A percentile compares a stretch with the other conserved stretches of the same genome.
These are phyloP conservation scores for Melanerpes aurifrons DNA, from an alignment of 2,113 vertebrate genomes.

Conservation along the genomic window DNA sequence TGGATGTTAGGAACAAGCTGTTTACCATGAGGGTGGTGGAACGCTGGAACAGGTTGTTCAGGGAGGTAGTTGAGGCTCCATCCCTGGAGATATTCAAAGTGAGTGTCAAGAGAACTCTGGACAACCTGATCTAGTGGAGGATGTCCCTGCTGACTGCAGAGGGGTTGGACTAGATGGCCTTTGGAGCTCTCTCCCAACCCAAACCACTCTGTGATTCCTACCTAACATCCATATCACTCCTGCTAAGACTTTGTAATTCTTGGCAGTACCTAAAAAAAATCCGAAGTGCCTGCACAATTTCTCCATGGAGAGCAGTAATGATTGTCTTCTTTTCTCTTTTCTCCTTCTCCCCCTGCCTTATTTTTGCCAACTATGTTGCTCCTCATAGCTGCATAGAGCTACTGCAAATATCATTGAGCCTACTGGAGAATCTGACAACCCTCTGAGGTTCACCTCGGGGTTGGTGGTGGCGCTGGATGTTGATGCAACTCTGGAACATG, in stretches of 20 bases:
- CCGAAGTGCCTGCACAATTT: neutral
- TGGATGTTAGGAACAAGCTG: too few relatives aligned
- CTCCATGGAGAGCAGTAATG: neutral
- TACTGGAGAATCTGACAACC: conserved; percentile 95
- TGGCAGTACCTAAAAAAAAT: neutral
- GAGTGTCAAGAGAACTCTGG: too few relatives aligned
- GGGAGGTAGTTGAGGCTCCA: too few relatives aligned
- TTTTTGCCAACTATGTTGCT: neutral
- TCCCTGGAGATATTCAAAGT: too few relatives aligned
- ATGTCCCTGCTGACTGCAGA: too few relatives aligned
- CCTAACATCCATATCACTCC: neutral
- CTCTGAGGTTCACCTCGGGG: conserved; percentile 90
- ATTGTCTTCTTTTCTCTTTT: accelerated
- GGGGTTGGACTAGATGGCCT: too few relatives aligned
- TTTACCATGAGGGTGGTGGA: too few relatives aligned
- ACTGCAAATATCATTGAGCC: conserved; percentile 94
- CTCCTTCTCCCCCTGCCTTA: neutral
- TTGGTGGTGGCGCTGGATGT: conserved; percentile 94
- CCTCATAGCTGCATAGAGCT: conserved; percentile 86
- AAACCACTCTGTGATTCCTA: neutral
- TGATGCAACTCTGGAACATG: conserved; percentile 92
- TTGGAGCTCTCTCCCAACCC: too few relatives aligned
- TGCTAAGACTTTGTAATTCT: neutral
- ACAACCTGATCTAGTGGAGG: too few relatives aligned
- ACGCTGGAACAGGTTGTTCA: too few relatives aligned